Conservation (phyloP, 2,797 vertebrate genomes). For the Selene dorsalis region DNA sequence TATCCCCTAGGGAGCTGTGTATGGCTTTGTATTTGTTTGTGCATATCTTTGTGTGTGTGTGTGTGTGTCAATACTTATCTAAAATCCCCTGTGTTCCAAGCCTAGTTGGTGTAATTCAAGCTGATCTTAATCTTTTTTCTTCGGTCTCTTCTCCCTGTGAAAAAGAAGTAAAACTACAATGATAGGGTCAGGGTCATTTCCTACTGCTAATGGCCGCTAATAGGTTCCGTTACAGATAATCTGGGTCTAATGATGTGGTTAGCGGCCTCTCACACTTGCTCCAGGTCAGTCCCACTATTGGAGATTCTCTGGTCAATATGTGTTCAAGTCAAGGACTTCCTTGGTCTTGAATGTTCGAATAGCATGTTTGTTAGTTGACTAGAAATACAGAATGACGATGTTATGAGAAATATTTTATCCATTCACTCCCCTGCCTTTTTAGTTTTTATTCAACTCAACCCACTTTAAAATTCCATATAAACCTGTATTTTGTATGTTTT, state of each 20-base stretch:
- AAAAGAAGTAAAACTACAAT: slow-evolving; percentile 63
- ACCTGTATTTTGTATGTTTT: neutral
- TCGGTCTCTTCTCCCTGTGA: slow-evolving; percentile 41
- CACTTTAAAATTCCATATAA: neutral
- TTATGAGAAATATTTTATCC: neutral
- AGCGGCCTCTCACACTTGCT: slow-evolving; percentile 51
- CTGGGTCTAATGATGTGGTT: slow-evolving; percentile 71
- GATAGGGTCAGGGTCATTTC: slow-evolving; percentile 68
- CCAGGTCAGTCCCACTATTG: slow-evolving; percentile 56
- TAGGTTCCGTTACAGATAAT: slow-evolving; percentile 73
- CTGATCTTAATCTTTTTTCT: slow-evolving; percentile 67
- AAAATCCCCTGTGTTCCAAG: slow-evolving; percentile 48
- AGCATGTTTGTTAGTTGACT: slow-evolving; percentile 15
- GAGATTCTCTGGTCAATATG: slow-evolving; percentile 61
- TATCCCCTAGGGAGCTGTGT: slow-evolving; percentile 45
- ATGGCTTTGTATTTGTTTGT: slow-evolving; percentile 38
- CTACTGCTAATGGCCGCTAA: slow-evolving; percentile 71
- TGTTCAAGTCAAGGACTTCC: slow-evolving; percentile 44
- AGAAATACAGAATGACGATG: slow-evolving; percentile 29
- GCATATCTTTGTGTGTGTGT: slow-evolving; percentile 5
- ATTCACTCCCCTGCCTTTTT: neutral
- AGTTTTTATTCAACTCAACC: neutral
- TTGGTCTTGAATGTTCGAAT: slow-evolving; percentile 36
- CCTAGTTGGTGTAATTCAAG: slow-evolving; percentile 61
- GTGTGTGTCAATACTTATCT: slow-evolving; percentile 63